These are phyloP conservation scores for Mythimna lalbum DNA, from an alignment of 2,888 invertebrate species.

Conservation along the genomic window DNA sequence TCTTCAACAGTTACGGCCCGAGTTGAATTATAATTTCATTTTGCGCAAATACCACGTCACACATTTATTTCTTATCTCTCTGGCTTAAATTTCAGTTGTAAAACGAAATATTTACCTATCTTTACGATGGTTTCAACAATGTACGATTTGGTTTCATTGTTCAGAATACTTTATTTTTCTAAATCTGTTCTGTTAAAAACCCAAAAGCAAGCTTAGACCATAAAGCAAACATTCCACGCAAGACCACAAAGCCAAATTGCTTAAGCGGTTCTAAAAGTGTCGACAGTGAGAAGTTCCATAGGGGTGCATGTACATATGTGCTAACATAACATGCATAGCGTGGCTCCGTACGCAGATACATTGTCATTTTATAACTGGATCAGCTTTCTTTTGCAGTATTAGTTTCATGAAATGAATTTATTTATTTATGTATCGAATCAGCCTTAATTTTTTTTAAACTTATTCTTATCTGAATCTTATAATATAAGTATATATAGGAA, in stretches of 20 bases:
- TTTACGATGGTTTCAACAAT: conserved; percentile 60
- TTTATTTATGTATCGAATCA: background rate
- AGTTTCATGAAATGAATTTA: background rate
- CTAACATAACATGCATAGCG: conserved; percentile 66
- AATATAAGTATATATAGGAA: too few species aligned
- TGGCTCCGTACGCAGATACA: conserved; percentile 41
- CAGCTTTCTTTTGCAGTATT: background rate
- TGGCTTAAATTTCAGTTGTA: conserved; percentile 57
- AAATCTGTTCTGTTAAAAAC: conserved; percentile 29
- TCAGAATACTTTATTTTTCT: conserved; percentile 38
- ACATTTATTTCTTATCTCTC: conserved; percentile 66
- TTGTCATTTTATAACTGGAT: conserved; percentile 32
- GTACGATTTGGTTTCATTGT: conserved; percentile 44
- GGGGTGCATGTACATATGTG: conserved; percentile 62
- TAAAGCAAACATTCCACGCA: conserved; percentile 75
- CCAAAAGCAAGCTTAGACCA: conserved; percentile 45
- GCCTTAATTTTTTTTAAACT: too few species aligned
- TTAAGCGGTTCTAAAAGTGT: conserved; percentile 74
- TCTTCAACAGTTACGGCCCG: conserved; percentile 78
- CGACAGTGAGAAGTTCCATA: conserved; percentile 70
- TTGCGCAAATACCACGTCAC: conserved; percentile 65
- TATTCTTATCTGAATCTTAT: too few species aligned
- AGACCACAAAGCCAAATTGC: conserved; percentile 78
- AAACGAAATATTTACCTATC: conserved; percentile 62
- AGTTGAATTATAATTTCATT: conserved; percentile 76